Evolutionary conservation across 2,797 vertebrate species (phyloP).

Genomic region (Anisognathus igniventris): DNA sequence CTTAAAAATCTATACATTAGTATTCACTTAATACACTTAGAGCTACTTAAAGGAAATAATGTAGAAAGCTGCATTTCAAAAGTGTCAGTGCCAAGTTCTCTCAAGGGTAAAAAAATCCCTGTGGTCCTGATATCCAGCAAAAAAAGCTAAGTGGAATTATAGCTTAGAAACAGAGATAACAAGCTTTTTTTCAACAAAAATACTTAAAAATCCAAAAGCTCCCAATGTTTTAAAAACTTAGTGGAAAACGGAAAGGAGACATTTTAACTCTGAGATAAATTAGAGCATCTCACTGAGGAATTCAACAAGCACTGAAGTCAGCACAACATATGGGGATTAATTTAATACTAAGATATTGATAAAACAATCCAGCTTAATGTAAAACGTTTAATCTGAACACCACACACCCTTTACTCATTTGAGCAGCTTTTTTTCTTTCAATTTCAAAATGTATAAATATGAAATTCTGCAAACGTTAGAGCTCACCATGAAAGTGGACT

Average conservation of each 20-base stretch:
- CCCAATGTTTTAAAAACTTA: not conserved
- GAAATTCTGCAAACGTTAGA: not conserved
- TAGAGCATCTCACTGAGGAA: not conserved
- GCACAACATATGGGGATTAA: not conserved
- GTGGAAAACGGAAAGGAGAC: not conserved
- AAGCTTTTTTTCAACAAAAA: not conserved
- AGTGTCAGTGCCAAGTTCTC: not conserved
- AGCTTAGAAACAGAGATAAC: not conserved
- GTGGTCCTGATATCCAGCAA: not conserved
- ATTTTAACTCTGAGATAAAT: not conserved
- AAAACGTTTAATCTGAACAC: not conserved
- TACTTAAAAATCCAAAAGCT: not conserved
- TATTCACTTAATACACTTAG: not conserved
- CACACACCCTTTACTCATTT: not conserved
- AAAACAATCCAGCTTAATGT: not conserved
- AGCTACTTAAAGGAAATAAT: not conserved
- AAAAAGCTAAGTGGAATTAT: not conserved
- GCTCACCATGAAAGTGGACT: not conserved
- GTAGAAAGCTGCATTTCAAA: not conserved
- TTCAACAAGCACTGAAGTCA: not conserved
- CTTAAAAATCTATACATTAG: not conserved
- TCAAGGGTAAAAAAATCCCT: not conserved
- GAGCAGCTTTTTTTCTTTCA: not conserved
- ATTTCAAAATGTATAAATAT: not conserved
- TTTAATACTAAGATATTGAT: not conserved